Evolutionary conservation across 1,140 invertebrate genomes (phyloP), one percentile per base, ranked within the genome.

Genomic region (Chelonus insularis): DNA sequence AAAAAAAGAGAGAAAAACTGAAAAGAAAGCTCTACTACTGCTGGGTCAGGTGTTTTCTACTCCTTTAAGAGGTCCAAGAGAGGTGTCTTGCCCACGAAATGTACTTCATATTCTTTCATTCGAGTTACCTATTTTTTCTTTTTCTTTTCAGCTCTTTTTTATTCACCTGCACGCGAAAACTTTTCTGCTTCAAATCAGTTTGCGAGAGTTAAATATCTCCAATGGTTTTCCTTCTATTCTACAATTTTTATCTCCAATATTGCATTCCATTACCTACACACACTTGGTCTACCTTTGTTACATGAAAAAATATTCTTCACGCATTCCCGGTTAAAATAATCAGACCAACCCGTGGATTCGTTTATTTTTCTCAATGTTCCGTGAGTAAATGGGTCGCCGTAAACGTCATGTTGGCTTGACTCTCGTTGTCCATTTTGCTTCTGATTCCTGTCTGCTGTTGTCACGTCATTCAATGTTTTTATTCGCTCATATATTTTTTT

Each of bases 31-130:
- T 14, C 29, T 56, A 55, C 59, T 47, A 20, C 29, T 56, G 59
- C 59, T 47, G 48, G 54, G 54, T 60, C 63, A 65, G 63, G 63
- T 65, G 55, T 65, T 62, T 57, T 39, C 60, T 32, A 47, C 55
- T 23, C 18, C 43, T 8, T 41, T 58, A 25, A 55, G 47, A 36
- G 57, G 57, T 57, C 57, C 58, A 64, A 64, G 57, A 61, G 58
- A 58, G 58, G 23, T 21, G 47, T 58, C 54, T 45, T 58, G 39
- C 25, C 21, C 41, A 23, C 32, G 6, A 23, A 29, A 50, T 37
- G n/a, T 48, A 32, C 51, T 55, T 48, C 57, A 56, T 29, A 7
- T 52, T 32, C 62, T 21, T 48, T 32, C 50, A 58, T 58, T 47
- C 56, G 36, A 41, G 25, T 37, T 20, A 16, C 39, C 20, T 39